Evolutionary conservation across 2,888 invertebrate species (phyloP).

Genomic region (Eueremaeus valkanovi): DNA sequence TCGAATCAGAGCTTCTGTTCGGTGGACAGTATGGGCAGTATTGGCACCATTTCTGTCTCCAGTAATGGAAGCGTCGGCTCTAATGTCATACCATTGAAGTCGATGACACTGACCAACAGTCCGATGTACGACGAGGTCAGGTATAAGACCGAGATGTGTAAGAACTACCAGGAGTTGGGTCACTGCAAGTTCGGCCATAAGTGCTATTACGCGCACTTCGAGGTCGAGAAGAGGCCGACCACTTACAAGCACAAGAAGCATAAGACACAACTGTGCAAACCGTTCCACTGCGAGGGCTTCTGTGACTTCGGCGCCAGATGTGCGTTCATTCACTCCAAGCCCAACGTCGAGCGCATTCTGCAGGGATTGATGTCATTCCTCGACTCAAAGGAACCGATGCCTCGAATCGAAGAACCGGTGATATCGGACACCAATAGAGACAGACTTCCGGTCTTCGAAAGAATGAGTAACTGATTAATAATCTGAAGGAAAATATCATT

Average conservation of each 20-base stretch:
- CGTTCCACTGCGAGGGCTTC: conserved; percentile 35
- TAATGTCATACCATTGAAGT: no score
- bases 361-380: background rate
- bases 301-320: conserved; percentile 41
- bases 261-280: conserved; percentile 40
- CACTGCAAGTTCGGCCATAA: conserved; percentile 37
- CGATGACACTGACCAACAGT: background rate
- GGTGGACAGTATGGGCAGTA: no score
- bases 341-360: background rate
- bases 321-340: conserved; percentile 37
- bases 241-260: conserved; percentile 40
- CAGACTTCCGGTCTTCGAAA: background rate
- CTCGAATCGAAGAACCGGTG: background rate
- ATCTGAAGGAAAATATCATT: background rate
- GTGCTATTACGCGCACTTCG: conserved; percentile 40
- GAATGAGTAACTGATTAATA: no score
- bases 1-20: no score
- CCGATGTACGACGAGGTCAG: conserved; percentile 5
- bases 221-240: conserved; percentile 8
- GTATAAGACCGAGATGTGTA: conserved; percentile 41
- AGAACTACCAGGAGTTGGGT: conserved; percentile 36
- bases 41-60: no score
- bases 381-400: background rate
- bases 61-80: no score
- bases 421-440: background rate